Conservation (phyloP, 2,888 invertebrate genomes). For the Nowickia ferox region DNA sequence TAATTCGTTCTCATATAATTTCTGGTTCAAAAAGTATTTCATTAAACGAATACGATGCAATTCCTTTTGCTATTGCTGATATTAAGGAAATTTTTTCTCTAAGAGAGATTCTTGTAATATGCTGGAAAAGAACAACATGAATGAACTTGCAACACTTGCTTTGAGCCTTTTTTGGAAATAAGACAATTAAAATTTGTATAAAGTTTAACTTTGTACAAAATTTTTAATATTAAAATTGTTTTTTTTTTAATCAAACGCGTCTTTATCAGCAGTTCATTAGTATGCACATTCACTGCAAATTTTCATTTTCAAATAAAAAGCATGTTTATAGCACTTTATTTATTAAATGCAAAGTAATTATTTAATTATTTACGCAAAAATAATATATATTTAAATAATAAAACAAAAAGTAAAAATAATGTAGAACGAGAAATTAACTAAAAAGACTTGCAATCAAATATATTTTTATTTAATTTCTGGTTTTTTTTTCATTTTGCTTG, state of each 20-base stretch:
- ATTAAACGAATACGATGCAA: too few relatives aligned
- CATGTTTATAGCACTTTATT: slow-evolving; percentile 53
- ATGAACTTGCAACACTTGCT: too few relatives aligned
- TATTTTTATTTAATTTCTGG: slow-evolving; percentile 30
- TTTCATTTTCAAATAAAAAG: slow-evolving; percentile 5
- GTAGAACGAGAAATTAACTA: slow-evolving; percentile 10
- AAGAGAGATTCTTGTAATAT: too few relatives aligned
- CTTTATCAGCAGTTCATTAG: background rate
- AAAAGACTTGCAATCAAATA: slow-evolving; percentile 23
- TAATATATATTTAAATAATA: background rate
- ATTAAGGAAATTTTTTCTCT: too few relatives aligned
- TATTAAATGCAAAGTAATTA: slow-evolving; percentile 28
- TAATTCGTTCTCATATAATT: too few relatives aligned
- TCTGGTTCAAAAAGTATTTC: too few relatives aligned
- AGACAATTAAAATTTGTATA: too few relatives aligned
- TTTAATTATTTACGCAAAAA: slow-evolving; percentile 26
- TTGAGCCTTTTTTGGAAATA: too few relatives aligned
- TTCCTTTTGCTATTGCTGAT: too few relatives aligned
- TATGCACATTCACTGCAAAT: slow-evolving; percentile 1
- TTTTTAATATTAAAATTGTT: background rate
- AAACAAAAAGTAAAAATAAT: slow-evolving; percentile 8
- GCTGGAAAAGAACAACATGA: too few relatives aligned
- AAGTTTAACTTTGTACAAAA: too few relatives aligned
- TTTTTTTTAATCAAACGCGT: background rate
- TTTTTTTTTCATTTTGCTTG: slow-evolving; percentile 10